Evolutionary conservation across 2,888 invertebrate genomes (phyloP).

Genomic region (Aphrophora alni): DNA sequence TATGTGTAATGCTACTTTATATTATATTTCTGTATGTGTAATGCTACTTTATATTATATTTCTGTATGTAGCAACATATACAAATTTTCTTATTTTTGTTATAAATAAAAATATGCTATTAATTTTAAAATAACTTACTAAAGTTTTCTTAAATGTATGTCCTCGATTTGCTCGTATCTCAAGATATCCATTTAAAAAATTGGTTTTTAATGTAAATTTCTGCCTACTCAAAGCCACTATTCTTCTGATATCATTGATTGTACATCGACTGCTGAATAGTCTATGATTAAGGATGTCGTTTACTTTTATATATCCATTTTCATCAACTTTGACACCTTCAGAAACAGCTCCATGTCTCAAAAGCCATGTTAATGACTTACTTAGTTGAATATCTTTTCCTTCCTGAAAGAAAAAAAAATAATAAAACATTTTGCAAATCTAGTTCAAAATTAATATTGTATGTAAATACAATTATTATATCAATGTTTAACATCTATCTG

Average conservation of each 20-base stretch:
- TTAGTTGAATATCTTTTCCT: slow-evolving; percentile 20
- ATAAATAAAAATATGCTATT: too few relatives aligned
- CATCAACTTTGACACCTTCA: slow-evolving; percentile 22
- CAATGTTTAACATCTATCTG: too few relatives aligned
- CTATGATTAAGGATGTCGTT: slow-evolving; percentile 23
- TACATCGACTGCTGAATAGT: slow-evolving; percentile 17
- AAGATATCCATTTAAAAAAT: slow-evolving; percentile 10
- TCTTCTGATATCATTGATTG: slow-evolving; percentile 16
- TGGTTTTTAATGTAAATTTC: slow-evolving; percentile 16
- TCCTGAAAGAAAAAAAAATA: slow-evolving; percentile 12
- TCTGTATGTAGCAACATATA: too few relatives aligned
- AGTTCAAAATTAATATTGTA: too few relatives aligned
- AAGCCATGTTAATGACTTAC: slow-evolving; percentile 27
- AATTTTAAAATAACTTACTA: background rate
- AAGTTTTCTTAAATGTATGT: slow-evolving; percentile 24
- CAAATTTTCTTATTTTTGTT: too few relatives aligned
- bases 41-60: too few relatives aligned
- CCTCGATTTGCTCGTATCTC: slow-evolving; percentile 31
- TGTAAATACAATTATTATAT: too few relatives aligned
- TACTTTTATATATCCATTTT: slow-evolving; percentile 19
- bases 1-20: too few relatives aligned
- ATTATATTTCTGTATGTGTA: too few relatives aligned
- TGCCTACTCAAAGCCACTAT: slow-evolving; percentile 23
- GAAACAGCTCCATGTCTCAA: slow-evolving; percentile 24
- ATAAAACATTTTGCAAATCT: too few relatives aligned